Percentiles rank a stretch among this genome's conserved stretches.
These are phyloP conservation scores for Rhabdophis nuchalis DNA, from an alignment of 2,797 vertebrate species.

Conservation along the genomic window DNA sequence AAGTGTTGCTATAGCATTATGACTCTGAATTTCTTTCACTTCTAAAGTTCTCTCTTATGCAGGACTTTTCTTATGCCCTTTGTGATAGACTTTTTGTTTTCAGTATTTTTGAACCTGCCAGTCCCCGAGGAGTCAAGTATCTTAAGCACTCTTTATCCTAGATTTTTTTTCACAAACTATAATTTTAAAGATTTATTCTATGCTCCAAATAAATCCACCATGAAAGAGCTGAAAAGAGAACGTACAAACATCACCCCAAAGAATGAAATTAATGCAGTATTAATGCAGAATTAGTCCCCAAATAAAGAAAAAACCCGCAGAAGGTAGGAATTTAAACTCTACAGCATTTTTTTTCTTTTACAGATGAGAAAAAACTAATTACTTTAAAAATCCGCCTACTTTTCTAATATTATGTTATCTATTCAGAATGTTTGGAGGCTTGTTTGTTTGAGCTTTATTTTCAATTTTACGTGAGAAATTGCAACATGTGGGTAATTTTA, in stretches of 20 bases:
- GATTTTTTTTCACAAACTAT: not conserved
- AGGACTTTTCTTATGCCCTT: not conserved
- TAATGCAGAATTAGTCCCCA: not conserved
- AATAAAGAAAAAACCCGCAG: not conserved
- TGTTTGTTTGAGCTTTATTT: not conserved
- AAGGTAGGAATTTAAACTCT: not conserved
- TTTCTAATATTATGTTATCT: not conserved
- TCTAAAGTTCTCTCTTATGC: not conserved
- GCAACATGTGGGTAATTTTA: not conserved
- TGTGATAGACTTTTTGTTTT: not conserved
- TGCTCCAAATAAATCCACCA: not conserved
- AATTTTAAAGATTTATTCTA: not conserved
- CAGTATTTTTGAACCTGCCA: not conserved
- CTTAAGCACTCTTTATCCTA: not conserved
- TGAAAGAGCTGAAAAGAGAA: not conserved
- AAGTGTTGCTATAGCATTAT: not conserved
- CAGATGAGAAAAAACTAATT: not conserved
- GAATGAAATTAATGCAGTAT: not conserved
- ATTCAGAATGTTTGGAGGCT: not conserved
- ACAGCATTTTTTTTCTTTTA: not conserved
- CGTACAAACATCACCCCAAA: not conserved
- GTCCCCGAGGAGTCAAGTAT: no score
- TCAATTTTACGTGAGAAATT: not conserved
- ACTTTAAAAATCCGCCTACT: not conserved
- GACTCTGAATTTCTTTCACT: not conserved